A percentile compares a stretch with the other conserved stretches of the same genome.
phyloP scores from a whole-genome alignment of 2,888 invertebrate species.

The Pyrochroa serraticornis region DNA sequence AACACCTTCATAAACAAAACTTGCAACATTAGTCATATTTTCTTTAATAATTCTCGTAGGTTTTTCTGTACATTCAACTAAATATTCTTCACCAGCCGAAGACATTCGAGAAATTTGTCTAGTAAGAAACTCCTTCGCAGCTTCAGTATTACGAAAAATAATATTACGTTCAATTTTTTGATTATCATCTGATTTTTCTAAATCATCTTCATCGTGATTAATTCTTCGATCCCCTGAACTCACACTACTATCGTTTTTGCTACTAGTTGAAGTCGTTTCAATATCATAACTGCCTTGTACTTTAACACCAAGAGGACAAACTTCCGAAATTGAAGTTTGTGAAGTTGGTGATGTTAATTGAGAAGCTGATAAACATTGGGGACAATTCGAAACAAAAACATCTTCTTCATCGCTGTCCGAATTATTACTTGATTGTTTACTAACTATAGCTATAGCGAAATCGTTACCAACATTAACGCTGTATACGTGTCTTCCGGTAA shows the following conservation, averaged over 20 bases:
- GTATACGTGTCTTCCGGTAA: slow-evolving; percentile 71
- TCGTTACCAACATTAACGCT: slow-evolving; percentile 76
- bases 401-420: slow-evolving; percentile 68
- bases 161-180: slow-evolving; percentile 60
- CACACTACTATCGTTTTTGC: slow-evolving; percentile 45
- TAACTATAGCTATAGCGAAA: slow-evolving; percentile 77
- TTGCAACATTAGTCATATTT: slow-evolving; percentile 76
- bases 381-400: slow-evolving; percentile 70
- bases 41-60: slow-evolving; percentile 73
- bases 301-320: slow-evolving; percentile 68
- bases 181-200: slow-evolving; percentile 37
- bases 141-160: slow-evolving; percentile 79
- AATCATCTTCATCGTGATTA: slow-evolving; percentile 44
- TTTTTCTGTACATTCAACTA: slow-evolving; percentile 70
- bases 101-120: slow-evolving; percentile 78
- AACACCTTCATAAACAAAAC: slow-evolving; percentile 76
- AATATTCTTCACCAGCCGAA: slow-evolving; percentile 70
- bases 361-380: slow-evolving; percentile 67
- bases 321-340: slow-evolving; percentile 67
- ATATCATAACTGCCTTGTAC: slow-evolving; percentile 59
- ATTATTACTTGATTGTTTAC: slow-evolving; percentile 60
- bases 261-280: slow-evolving; percentile 48
- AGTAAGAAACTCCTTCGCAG: slow-evolving; percentile 76
- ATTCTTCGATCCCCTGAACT: slow-evolving; percentile 33
- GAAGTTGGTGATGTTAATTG: slow-evolving; percentile 65